These are phyloP conservation scores for Elgaria multicarinata DNA, from an alignment of 2,113 vertebrate species.

Conservation along the genomic window DNA sequence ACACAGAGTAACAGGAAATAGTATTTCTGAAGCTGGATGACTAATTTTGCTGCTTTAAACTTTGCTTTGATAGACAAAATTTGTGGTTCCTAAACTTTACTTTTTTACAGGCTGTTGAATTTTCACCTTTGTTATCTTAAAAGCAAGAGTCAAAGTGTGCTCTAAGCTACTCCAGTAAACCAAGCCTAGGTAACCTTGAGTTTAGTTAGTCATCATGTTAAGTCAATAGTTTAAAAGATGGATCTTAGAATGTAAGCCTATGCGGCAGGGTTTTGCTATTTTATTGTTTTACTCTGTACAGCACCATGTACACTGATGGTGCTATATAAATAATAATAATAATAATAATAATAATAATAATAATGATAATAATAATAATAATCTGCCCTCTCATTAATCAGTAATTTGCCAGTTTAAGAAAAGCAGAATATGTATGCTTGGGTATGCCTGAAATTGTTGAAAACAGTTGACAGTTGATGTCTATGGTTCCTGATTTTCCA, in stretches of 20 bases:
- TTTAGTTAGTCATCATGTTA: background rate
- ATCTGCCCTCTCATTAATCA: background rate
- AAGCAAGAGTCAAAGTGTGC: background rate
- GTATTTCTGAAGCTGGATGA: background rate
- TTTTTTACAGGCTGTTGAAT: background rate
- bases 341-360: too few relatives aligned
- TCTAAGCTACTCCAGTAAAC: background rate
- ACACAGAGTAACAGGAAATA: background rate
- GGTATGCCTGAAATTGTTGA: background rate
- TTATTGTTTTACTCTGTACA: too few relatives aligned
- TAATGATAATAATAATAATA: too few relatives aligned
- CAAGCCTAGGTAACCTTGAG: background rate
- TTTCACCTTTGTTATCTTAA: background rate
- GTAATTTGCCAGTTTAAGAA: background rate
- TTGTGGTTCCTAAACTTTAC: background rate
- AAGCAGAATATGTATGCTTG: background rate
- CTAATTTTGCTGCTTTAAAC: background rate
- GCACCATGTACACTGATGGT: too few relatives aligned
- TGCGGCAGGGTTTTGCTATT: too few relatives aligned
- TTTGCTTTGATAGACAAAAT: background rate
- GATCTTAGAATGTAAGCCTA: too few relatives aligned
- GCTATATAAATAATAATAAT: too few relatives aligned
- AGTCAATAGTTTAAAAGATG: background rate
- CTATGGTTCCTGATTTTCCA: background rate
- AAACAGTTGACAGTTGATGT: background rate